Evolutionary conservation across 2,888 invertebrate genomes (phyloP), one percentile per base, ranked within the genome.

Genomic region (Lochmaea crataegi): DNA sequence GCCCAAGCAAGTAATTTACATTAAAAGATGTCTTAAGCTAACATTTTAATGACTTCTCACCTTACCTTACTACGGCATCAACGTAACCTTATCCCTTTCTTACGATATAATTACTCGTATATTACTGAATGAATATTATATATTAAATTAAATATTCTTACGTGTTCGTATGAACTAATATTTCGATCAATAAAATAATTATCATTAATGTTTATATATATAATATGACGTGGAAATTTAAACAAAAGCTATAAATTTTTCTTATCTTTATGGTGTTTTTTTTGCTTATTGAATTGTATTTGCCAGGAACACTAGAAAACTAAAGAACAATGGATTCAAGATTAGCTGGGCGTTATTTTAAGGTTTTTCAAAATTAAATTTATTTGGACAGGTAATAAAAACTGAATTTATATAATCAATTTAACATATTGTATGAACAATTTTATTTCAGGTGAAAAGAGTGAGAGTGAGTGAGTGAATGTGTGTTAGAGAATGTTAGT

Each of bases 211-310:
- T 32, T 42, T 41, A 22, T 26, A 11, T 14, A 14, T 38, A 18
- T 65, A n/a, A n/a, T 45, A 12, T 10, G 42, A 11, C 6, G 16
- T 53, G 38, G 32, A 65, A 65, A 65, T 51, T 65, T 14, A 26
- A 51, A 51, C 65, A 51, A 22, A 22, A 51, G 64, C 45, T 32
- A 65, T 65, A 51, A 65, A 53, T 65, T n/a, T 58, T 42, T 26
- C 45, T 68, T 68, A 60, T 68, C 60, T 68, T 68, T 65, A 53
- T 65, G 65, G 26, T 38, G 58, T n/a, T 14, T 42, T 42, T 57
- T 68, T n/a, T 57, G 45, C 16, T 68, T 26, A 42, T 22, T 58
- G 10, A 58, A 26, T 45, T 58, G 22, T 68, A 45, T 68, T 68
- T 68, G 26, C 16, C 6, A 41, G 22, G 48, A 68, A 68, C 22